These are phyloP conservation scores for Lepisosteus osseus DNA, from an alignment of 2,113 vertebrate species.

Conservation along the genomic window DNA sequence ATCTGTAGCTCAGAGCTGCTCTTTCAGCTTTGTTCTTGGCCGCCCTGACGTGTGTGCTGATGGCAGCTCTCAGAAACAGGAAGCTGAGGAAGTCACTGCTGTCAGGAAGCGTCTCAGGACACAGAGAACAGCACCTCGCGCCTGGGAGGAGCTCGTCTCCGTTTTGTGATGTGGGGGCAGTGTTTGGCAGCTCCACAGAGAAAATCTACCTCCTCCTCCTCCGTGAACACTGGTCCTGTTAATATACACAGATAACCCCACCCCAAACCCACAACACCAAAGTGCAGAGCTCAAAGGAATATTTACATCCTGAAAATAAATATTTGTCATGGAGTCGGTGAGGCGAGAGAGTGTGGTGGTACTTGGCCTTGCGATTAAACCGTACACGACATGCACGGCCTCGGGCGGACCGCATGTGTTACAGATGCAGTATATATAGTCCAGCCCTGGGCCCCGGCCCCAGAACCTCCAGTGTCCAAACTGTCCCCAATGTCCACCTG, in stretches of 20 bases:
- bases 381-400: not conserved
- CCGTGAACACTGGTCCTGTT: constrained; percentile 41
- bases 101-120: not conserved
- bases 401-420: no score
- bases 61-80: not conserved
- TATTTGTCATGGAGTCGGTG: constrained; percentile 32
- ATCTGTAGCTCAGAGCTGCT: no score
- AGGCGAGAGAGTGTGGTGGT: constrained; percentile 5
- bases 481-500: no score
- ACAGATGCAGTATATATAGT: no score
- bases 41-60: no score
- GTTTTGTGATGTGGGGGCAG: no score
- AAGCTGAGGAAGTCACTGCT: not conserved
- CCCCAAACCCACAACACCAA: constrained; percentile 34
- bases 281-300: constrained; percentile 42
- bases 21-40: no score
- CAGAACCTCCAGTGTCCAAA: no score
- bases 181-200: not conserved
- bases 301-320: constrained; percentile 55
- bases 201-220: constrained; percentile 28
- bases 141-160: no score
- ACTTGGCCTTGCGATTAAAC: not conserved
- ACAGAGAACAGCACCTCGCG: not conserved
- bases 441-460: no score
- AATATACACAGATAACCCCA: constrained; percentile 32